Conservation (phyloP, 2,888 invertebrate genomes). For the Diadegma fenestrale region DNA sequence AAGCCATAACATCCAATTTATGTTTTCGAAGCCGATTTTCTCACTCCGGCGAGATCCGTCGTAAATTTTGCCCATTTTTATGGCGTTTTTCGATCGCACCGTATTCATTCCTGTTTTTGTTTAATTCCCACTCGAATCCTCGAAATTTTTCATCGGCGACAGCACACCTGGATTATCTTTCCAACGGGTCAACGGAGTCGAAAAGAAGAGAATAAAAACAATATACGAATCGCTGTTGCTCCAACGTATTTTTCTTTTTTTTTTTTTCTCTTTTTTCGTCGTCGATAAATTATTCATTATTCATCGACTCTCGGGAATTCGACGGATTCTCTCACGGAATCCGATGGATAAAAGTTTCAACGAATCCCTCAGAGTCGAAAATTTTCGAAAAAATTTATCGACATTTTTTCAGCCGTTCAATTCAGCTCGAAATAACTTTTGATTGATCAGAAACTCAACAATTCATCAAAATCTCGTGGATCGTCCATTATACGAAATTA, state of each 20-base stretch:
- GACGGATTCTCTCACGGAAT: constrained; percentile 1
- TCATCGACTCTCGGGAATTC: constrained; percentile 28
- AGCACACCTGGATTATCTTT: constrained; percentile 35
- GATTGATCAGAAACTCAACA: neutral
- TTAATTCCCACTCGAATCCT: constrained; percentile 10
- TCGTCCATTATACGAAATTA: neutral
- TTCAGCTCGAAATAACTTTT: neutral
- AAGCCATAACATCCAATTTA: constrained; percentile 30
- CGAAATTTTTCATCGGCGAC: constrained; percentile 39
- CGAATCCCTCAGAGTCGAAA: constrained; percentile 10
- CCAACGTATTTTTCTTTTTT: constrained; percentile 15
- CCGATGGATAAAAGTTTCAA: neutral
- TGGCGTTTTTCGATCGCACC: constrained; percentile 19
- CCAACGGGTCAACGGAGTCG: constrained; percentile 32
- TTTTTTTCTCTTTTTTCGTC: constrained; percentile 17
- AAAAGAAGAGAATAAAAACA: constrained; percentile 13
- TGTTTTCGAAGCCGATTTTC: constrained; percentile 5
- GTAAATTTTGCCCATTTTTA: constrained; percentile 42
- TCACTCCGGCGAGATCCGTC: constrained; percentile 15
- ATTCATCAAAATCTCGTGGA: neutral
- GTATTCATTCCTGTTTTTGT: neutral
- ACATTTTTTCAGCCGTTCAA: too few species aligned
- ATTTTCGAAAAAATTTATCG: too few species aligned
- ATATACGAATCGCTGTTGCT: constrained; percentile 21
- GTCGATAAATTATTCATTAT: constrained; percentile 31